These are phyloP conservation scores for Drosophila pandora DNA, from an alignment of 1,140 invertebrate genomes.

Conservation along the genomic window DNA sequence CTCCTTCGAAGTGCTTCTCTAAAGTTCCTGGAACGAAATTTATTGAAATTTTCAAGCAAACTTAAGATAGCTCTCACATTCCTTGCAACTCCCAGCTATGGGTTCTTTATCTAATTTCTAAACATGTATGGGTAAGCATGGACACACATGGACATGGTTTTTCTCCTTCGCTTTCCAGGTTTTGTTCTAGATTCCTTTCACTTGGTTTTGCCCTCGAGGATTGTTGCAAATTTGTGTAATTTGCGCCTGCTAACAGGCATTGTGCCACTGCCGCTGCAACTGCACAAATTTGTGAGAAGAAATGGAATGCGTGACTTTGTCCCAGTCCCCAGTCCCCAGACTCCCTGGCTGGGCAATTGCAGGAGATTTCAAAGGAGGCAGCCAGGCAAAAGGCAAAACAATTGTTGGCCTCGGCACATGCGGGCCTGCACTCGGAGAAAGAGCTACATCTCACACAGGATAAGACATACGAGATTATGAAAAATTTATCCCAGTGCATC, in stretches of 20 bases:
- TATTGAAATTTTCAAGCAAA: neutral
- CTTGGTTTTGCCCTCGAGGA: neutral
- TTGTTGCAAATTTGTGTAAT: constrained; percentile 53
- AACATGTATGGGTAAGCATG: neutral
- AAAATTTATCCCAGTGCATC: neutral
- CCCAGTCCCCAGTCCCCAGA: neutral
- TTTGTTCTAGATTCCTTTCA: neutral
- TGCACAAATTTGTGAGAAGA: neutral
- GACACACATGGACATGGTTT: neutral
- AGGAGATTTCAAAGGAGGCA: constrained; percentile 56
- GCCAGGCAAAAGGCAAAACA: constrained; percentile 67
- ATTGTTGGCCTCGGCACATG: constrained; percentile 37
- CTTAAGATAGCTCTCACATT: neutral
- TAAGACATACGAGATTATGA: neutral
- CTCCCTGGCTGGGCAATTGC: constrained; percentile 39
- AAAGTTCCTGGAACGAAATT: constrained; percentile 23
- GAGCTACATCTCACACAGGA: neutral
- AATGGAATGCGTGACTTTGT: constrained; percentile 6
- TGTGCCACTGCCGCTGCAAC: constrained; percentile 7
- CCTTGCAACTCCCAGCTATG: neutral
- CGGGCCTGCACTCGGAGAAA: neutral
- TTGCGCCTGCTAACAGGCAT: constrained; percentile 53
- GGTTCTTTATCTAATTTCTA: neutral
- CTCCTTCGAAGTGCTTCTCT: constrained; percentile 1
- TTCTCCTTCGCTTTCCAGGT: neutral